These are phyloP conservation scores for Reinhardtius hippoglossoides DNA, from an alignment of 2,113 vertebrate genomes.

Conservation along the genomic window DNA sequence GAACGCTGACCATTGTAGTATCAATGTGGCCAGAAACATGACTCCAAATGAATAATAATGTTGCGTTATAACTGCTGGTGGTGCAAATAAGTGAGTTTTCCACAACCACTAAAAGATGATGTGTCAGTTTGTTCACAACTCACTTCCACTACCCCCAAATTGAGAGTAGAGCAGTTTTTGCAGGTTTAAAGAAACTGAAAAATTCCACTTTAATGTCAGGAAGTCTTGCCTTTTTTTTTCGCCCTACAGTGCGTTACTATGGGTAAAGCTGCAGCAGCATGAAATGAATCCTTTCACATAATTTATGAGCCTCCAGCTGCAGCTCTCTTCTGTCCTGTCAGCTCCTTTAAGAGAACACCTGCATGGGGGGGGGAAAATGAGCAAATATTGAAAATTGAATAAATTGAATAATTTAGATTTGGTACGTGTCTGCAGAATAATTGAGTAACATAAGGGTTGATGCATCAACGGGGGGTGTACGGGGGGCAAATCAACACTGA, in stretches of 20 bases:
- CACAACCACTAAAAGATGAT: background rate
- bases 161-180: background rate
- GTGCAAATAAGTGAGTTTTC: background rate
- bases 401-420: background rate
- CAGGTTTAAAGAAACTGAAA: background rate
- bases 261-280: background rate
- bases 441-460: constrained; percentile 9
- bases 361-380: constrained; percentile 16
- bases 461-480: background rate
- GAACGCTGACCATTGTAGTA: background rate
- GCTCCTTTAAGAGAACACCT: constrained; percentile 35
- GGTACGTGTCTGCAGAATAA: background rate
- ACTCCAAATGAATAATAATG: background rate
- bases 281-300: constrained; percentile 18
- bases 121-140: too few relatives aligned
- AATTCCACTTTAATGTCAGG: background rate
- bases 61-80: background rate
- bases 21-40: background rate
- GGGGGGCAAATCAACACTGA: background rate
- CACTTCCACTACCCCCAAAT: background rate
- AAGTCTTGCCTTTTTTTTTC: background rate
- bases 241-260: background rate
- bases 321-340: constrained; percentile 31
- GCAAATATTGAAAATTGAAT: constrained; percentile 9
- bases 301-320: constrained; percentile 33